Evolutionary conservation across 2,888 invertebrate species (phyloP).

Genomic region (Nephrotoma flavescens): DNA sequence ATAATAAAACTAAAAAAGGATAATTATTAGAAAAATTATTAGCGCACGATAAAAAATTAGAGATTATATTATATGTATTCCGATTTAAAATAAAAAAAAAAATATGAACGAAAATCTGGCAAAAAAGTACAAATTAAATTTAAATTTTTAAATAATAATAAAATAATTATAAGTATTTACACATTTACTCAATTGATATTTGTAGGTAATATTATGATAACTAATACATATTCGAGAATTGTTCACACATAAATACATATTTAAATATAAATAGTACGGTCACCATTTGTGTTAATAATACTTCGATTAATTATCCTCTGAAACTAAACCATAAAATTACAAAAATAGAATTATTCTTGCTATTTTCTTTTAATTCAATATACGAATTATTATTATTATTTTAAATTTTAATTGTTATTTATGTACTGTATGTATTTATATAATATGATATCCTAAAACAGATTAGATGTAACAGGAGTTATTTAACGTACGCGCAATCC

Average conservation of each 20-base stretch:
- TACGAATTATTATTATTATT: background rate
- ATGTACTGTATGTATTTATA: background rate
- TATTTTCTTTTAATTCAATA: background rate
- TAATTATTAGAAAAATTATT: background rate
- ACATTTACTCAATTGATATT: background rate
- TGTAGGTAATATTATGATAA: background rate
- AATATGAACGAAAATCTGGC: background rate
- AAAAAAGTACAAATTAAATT: background rate
- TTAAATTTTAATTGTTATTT: background rate
- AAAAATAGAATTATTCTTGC: background rate
- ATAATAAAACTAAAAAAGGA: background rate
- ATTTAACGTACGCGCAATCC: too few relatives aligned
- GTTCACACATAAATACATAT: background rate
- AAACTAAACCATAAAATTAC: background rate
- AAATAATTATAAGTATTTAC: background rate
- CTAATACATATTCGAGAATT: background rate
- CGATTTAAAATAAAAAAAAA: background rate
- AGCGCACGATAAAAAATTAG: background rate
- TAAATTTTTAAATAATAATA: background rate
- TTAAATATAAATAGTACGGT: background rate
- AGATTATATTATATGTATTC: background rate
- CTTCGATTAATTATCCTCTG: background rate
- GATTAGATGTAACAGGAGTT: background rate
- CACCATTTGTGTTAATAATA: background rate
- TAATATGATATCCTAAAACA: background rate